These are phyloP conservation scores for Priocnemis perturbator DNA, from an alignment of 2,888 invertebrate species.

Conservation along the genomic window DNA sequence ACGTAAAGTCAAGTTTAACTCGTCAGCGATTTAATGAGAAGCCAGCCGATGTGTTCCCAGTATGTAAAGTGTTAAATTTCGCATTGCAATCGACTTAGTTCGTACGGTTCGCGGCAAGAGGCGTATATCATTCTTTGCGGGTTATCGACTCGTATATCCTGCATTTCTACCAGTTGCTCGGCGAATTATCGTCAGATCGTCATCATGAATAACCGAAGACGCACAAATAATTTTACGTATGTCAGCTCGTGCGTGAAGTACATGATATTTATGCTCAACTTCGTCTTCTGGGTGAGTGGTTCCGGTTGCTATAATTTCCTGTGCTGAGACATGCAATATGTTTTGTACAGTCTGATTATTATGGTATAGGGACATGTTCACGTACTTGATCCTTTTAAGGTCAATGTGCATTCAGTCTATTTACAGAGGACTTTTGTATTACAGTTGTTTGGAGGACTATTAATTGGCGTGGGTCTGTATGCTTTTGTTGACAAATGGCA, in stretches of 20 bases:
- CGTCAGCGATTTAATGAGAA: constrained; percentile 17
- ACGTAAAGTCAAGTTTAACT: constrained; percentile 23
- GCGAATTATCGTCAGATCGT: constrained; percentile 14
- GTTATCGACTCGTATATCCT: too few species aligned
- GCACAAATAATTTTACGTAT: constrained; percentile 85
- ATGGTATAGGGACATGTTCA: not conserved
- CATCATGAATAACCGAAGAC: constrained; percentile 77
- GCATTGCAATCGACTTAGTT: constrained; percentile 23
- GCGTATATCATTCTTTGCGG: too few species aligned
- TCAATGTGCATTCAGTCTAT: not conserved
- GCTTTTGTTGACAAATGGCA: constrained; percentile 96
- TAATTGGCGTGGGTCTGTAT: constrained; percentile 92
- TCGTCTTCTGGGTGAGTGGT: constrained; percentile 90
- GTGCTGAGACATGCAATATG: not conserved
- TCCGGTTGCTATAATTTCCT: not conserved
- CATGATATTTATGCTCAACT: constrained; percentile 91
- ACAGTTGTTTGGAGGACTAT: constrained; percentile 91
- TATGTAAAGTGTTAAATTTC: constrained; percentile 33
- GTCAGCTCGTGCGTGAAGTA: constrained; percentile 93
- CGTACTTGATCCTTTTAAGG: too few species aligned
- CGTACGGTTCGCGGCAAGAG: constrained; percentile 5
- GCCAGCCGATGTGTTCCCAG: constrained; percentile 20
- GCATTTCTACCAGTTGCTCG: too few species aligned
- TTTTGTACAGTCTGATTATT: not conserved
- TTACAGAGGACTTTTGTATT: constrained; percentile 34